phyloP scores from a whole-genome alignment of 2,113 vertebrate genomes.

The Lathamus discolor region DNA sequence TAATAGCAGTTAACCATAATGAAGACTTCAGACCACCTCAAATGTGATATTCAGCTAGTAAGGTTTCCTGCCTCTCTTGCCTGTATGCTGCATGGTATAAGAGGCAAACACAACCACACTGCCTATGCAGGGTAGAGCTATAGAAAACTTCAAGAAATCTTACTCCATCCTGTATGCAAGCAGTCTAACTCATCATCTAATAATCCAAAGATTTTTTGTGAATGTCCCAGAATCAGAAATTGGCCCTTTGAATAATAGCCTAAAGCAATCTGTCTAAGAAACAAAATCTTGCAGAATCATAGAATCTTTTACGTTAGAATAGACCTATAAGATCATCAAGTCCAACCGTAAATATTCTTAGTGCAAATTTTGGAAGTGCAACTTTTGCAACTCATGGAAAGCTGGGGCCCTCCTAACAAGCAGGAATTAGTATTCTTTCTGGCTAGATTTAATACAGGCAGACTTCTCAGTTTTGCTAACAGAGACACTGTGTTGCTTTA shows the following conservation, averaged over 20 bases:
- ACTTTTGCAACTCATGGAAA: neutral
- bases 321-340: fast-evolving
- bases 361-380: neutral
- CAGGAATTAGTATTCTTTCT: neutral
- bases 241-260: neutral
- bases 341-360: fast-evolving
- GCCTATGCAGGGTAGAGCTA: fast-evolving
- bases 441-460: neutral
- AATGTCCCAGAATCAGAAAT: neutral
- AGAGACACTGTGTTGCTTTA: neutral
- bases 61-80: neutral
- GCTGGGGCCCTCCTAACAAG: neutral
- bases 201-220: neutral
- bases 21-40: neutral
- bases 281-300: neutral
- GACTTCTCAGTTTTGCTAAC: neutral
- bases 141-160: neutral
- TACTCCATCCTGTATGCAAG: neutral
- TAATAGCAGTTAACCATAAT: neutral
- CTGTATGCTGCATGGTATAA: fast-evolving
- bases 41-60: neutral
- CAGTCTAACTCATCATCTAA: neutral
- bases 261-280: neutral
- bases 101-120: neutral
- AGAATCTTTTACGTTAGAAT: neutral